Evolutionary conservation across 2,888 invertebrate species (phyloP).

Genomic region (Leucania comma): DNA sequence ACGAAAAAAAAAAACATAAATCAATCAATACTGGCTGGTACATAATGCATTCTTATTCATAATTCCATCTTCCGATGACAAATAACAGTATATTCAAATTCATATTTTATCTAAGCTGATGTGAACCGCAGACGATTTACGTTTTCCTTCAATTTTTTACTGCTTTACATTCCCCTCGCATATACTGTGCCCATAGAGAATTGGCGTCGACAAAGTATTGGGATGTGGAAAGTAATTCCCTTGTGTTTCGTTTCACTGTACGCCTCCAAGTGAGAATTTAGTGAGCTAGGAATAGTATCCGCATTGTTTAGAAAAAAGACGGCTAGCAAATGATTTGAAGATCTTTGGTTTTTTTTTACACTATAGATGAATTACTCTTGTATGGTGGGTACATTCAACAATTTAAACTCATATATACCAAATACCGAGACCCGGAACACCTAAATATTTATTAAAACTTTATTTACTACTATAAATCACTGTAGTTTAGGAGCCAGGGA

Average conservation of each 20-base stretch:
- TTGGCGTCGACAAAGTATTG: slow-evolving; percentile 10
- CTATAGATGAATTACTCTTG: no score
- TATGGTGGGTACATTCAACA: no score
- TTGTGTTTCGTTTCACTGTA: slow-evolving; percentile 21
- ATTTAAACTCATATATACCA: no score
- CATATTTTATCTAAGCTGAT: slow-evolving; percentile 17
- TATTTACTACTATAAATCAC: no score
- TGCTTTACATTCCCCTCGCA: slow-evolving; percentile 27
- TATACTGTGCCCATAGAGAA: slow-evolving; percentile 28
- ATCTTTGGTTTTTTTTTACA: no score
- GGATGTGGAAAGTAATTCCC: slow-evolving; percentile 33
- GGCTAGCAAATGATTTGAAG: no score
- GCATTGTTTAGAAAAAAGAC: no score
- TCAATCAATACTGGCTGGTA: neutral
- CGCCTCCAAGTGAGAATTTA: neutral
- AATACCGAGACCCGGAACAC: no score
- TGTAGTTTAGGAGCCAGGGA: no score
- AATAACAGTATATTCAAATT: slow-evolving; percentile 30
- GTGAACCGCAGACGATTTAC: slow-evolving; percentile 26
- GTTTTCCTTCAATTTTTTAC: slow-evolving; percentile 22
- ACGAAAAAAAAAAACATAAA: neutral
- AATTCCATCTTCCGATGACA: neutral
- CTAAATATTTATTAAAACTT: no score
- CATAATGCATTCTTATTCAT: no score
- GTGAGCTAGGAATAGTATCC: no score